Conservation (phyloP, 2,113 vertebrate species). For the Proterorhinus semilunaris region DNA sequence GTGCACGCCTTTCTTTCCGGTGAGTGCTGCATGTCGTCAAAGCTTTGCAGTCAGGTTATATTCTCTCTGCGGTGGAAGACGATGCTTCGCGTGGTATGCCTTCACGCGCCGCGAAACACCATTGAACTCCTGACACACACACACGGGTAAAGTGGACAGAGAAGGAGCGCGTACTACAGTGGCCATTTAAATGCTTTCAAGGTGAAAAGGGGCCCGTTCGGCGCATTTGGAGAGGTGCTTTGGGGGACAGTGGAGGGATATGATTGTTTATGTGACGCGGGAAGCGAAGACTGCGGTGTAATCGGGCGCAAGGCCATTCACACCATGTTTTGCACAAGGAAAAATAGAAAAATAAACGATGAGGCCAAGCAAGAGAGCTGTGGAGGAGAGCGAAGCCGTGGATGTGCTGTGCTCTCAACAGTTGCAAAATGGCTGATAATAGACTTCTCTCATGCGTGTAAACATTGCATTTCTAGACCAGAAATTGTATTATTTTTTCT, state of each 20-base stretch:
- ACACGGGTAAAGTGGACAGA: constrained; percentile 52
- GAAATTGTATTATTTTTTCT: constrained; percentile 71
- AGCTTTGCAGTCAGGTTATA: constrained; percentile 52
- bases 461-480: constrained; percentile 75
- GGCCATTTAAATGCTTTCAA: constrained; percentile 69
- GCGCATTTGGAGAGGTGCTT: constrained; percentile 48
- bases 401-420: constrained; percentile 60
- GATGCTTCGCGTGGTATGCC: constrained; percentile 28
- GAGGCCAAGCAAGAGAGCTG: constrained; percentile 48
- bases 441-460: constrained; percentile 76
- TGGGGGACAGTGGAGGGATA: constrained; percentile 39
- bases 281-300: constrained; percentile 48
- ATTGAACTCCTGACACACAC: constrained; percentile 61
- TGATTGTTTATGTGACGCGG: constrained; percentile 30
- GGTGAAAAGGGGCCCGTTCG: constrained; percentile 62
- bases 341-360: constrained; percentile 51
- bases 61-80: constrained; percentile 34
- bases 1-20: constrained; percentile 13
- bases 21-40: constrained; percentile 46
- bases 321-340: constrained; percentile 65
- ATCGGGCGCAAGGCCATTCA: constrained; percentile 69
- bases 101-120: constrained; percentile 59
- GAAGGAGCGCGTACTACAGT: constrained; percentile 41
- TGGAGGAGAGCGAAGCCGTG: constrained; percentile 40
- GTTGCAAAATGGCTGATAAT: constrained; percentile 74